These are phyloP conservation scores for Mergus octosetaceus DNA, from an alignment of 2,797 vertebrate genomes.

Conservation along the genomic window DNA sequence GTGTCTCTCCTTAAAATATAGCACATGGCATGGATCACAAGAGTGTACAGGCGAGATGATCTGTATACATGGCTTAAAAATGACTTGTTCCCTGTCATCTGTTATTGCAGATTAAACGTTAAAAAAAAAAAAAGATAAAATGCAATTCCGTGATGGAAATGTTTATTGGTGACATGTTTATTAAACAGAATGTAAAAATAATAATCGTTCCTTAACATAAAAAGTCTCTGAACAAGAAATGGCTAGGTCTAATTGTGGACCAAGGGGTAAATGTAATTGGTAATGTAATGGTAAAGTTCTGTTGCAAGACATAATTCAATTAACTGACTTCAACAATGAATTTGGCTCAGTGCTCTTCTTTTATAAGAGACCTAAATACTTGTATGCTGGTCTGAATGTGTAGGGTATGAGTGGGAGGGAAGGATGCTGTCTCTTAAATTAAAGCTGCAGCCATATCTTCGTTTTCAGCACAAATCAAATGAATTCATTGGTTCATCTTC, in stretches of 20 bases:
- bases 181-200: not conserved
- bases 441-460: not conserved
- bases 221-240: not conserved
- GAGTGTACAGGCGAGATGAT: not conserved
- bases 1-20: rapidly evolving
- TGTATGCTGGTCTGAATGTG: not conserved
- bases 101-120: not conserved
- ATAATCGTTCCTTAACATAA: not conserved
- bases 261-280: not conserved
- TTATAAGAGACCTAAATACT: not conserved
- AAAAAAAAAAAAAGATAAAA: not conserved
- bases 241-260: not conserved
- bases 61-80: not conserved
- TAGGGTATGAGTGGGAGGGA: not conserved
- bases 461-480: constrained; percentile 23
- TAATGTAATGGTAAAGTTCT: not conserved
- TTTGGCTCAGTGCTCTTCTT: not conserved
- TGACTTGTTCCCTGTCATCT: not conserved
- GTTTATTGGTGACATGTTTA: not conserved
- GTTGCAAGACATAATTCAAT: not conserved
- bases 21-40: not conserved
- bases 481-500: not conserved
- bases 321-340: not conserved
- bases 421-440: not conserved
- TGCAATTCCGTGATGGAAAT: not conserved